These are phyloP conservation scores for Zosterops lateralis DNA, from an alignment of 2,113 vertebrate genomes.

Conservation along the genomic window DNA sequence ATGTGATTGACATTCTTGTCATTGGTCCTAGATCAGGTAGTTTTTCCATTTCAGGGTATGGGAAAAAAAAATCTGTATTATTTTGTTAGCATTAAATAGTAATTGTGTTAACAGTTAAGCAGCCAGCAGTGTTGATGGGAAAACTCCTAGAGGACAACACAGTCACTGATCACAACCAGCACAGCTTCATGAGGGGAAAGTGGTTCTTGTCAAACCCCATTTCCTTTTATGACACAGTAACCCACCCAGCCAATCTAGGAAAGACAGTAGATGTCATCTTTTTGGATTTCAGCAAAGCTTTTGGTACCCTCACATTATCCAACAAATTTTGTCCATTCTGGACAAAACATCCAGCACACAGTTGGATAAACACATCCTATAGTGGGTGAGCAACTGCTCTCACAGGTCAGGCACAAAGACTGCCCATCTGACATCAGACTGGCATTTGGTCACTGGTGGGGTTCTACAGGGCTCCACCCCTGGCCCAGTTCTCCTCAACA, in stretches of 20 bases:
- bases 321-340: too few relatives aligned
- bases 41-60: not conserved
- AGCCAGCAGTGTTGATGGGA: not conserved
- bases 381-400: not conserved
- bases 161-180: not conserved
- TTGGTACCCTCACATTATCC: not conserved
- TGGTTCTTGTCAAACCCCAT: not conserved
- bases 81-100: not conserved
- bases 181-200: fast-evolving
- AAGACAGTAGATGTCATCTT: not conserved
- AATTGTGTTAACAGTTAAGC: not conserved
- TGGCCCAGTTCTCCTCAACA: not conserved
- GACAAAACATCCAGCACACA: not conserved
- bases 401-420: not conserved
- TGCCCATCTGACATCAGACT: not conserved
- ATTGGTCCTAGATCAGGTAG: not conserved
- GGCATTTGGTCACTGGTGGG: not conserved
- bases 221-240: fast-evolving
- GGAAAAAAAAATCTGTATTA: not conserved
- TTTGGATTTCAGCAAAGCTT: not conserved
- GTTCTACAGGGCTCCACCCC: not conserved
- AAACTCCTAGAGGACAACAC: not conserved
- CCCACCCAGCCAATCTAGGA: not conserved
- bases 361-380: not conserved
- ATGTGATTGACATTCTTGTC: not conserved